Evolutionary conservation across 2,797 vertebrate genomes (phyloP), one percentile per base, ranked within the genome.

Genomic region (Chelidonichthys spinosus): DNA sequence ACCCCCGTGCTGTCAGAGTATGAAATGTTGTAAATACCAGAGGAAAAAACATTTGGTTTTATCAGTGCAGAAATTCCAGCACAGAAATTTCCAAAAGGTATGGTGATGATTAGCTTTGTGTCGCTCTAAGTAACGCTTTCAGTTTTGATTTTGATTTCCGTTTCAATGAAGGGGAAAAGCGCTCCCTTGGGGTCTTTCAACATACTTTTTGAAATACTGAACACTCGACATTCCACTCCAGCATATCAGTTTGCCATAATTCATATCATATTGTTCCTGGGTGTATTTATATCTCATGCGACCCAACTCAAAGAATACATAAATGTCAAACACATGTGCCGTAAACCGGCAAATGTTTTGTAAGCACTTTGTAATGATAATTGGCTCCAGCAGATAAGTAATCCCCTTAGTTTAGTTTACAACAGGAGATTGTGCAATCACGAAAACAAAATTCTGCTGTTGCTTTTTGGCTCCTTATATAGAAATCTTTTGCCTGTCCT

Each of bases 281-380:
- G 81, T 86, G 82, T 89, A 88, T 93, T 90, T 89, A 81, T 89
- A 91, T 87, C 86, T 76, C 69, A 62, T 74, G 77, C 32, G 6
- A 82, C 84, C 83, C 69, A 88, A 84, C 66, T 65, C 6, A 3
- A 69, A 81, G 77, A 79, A 85, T 63, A 74, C 44, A 89, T 83
- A 87, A 91, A 92, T 90, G 81, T 78, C 76, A 84, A 93, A 91
- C 91, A 93, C 83, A 81, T 80, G 88, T 85, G 75, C 83, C 77
- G 82, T 85, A 78, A 91, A 90, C 66, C 63, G 87, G 72, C 74
- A 84, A 86, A 91, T 52, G 74, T 89, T 92, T 86, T 87, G 91
- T 87, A 86, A 90, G 84, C 78, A 76, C 87, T 90, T 85, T 87
- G 86, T 89, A 90, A 92, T 89, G 88, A 88, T 92, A 92, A 90